phyloP scores from a whole-genome alignment of 2,797 vertebrate genomes.

The Saxicola maurus region DNA sequence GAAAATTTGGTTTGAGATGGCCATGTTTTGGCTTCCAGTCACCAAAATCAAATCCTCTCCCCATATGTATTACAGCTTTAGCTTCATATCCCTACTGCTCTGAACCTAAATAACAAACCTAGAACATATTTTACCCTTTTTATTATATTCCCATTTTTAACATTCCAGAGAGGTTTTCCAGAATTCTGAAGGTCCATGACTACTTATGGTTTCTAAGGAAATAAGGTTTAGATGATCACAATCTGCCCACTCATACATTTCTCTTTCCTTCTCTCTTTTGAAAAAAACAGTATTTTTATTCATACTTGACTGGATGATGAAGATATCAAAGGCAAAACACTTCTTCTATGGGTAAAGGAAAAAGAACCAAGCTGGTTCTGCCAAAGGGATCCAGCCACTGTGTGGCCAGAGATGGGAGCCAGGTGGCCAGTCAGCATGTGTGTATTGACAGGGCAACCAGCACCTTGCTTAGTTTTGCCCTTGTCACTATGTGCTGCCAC shows the following conservation, averaged over 20 bases:
- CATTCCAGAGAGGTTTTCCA: background rate
- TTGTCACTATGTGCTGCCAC: rapidly evolving
- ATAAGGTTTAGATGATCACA: background rate
- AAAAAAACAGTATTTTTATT: background rate
- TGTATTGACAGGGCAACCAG: background rate
- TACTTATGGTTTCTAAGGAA: background rate
- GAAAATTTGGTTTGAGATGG: background rate
- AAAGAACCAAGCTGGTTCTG: background rate
- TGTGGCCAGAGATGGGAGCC: rapidly evolving
- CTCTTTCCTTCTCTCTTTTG: background rate
- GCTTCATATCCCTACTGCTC: background rate
- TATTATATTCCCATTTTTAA: background rate
- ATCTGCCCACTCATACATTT: background rate
- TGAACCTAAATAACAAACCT: background rate
- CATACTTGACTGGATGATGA: background rate
- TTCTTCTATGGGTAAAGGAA: background rate
- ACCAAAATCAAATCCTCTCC: background rate
- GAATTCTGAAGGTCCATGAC: background rate
- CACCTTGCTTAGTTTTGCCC: background rate
- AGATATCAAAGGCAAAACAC: background rate
- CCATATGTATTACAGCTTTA: background rate
- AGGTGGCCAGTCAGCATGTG: background rate
- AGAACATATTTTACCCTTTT: background rate
- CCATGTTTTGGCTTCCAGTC: background rate
- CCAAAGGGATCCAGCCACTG: background rate